Base-by-base conservation (phyloP, 2,888 invertebrate genomes). In the Andrena fulva region DNA sequence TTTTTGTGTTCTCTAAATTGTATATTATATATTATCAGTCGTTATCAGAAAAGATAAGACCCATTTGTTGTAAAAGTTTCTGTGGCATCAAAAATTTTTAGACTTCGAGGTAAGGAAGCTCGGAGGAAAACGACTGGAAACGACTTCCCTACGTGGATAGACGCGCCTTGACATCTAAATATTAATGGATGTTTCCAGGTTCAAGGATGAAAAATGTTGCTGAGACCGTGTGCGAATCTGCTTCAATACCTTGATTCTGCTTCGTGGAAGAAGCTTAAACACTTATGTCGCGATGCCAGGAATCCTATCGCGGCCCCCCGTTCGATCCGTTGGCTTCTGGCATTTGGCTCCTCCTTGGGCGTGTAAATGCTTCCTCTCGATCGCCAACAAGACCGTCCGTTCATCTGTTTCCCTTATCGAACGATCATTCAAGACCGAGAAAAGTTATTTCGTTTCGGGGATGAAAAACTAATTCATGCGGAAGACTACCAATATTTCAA, bases 131-230 rank as follows among this genome's bases (percentile, higher is more conserved):
- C 16, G 52, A 20, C 7, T 20, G 1, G 20, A 52, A 7, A 16
- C 12, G 16, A 42, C 20, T 20, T 20, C 7, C 8, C 52, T 52
- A 8, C 7, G 20, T 8, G 20, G 3, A 52, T 52, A 60, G n/a
- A 60, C 16, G 42, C 16, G n/a, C 8, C 27, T 12, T 48, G 64
- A 60, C 77, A 52, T 78, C 76, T 77, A 82, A 82, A 87, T 86
- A 86, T 87, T 87, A 87, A 87, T 86, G 84, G 76, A 76, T 79
- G 73, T 72, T 80, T 76, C 50, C 62, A 71, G 76, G 71, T 75
- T 75, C 68, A 54, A 80, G 85, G 79, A 86, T 87, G 87, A 87
- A 85, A 85, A 87, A 85, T 87, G 82, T 80, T 82, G 80, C 77
- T 72, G 64, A n/a, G 42, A 16, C 42, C 42, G 42, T 42, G 42